Percentiles rank a stretch among this genome's conserved stretches.
Evolutionary conservation across 2,113 vertebrate species (phyloP).

Genomic region (Psephotus haematonotus): DNA sequence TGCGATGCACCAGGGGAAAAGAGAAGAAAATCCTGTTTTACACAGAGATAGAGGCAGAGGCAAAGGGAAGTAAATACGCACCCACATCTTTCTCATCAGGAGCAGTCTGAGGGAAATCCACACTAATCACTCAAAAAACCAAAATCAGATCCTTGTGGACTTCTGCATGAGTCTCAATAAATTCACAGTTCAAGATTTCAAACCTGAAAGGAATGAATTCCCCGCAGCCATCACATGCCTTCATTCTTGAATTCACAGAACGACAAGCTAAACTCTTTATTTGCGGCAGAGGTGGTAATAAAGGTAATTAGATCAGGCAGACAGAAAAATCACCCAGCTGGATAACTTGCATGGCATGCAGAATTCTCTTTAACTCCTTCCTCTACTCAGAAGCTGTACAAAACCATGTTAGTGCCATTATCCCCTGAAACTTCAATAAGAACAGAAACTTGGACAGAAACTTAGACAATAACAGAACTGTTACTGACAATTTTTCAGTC

Average conservation of each 20-base stretch:
- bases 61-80: neutral
- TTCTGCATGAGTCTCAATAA: neutral
- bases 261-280: neutral
- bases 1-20: neutral
- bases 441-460: neutral
- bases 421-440: neutral
- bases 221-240: neutral
- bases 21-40: neutral
- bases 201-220: neutral
- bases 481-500: neutral
- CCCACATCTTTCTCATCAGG: neutral
- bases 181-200: neutral
- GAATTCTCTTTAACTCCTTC: neutral
- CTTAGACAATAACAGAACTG: neutral
- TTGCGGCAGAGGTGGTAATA: neutral
- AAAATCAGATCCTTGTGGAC: neutral
- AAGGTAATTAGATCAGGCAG: conserved; percentile 16
- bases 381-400: neutral
- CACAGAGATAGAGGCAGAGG: neutral
- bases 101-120: neutral
- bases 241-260: neutral
- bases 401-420: neutral
- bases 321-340: neutral
- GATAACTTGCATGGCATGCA: neutral
- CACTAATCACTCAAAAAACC: neutral